Percentiles rank a stretch among this genome's conserved stretches.
These are phyloP conservation scores for Carcharodon carcharias DNA, from an alignment of 2,797 vertebrate species.

Conservation along the genomic window DNA sequence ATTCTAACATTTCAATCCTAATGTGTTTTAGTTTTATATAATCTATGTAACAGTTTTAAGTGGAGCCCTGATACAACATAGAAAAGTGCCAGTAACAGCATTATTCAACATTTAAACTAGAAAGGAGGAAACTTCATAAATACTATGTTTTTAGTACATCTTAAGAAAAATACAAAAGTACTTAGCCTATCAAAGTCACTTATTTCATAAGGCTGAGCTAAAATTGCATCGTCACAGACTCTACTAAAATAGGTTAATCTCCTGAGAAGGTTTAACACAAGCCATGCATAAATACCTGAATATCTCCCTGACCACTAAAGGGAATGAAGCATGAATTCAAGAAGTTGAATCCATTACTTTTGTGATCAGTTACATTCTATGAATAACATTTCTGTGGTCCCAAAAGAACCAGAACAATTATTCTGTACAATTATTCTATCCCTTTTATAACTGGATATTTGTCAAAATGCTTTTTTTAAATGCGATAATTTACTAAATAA, in stretches of 20 bases:
- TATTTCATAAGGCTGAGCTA: neutral
- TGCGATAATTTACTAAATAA: neutral
- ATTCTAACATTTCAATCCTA: neutral
- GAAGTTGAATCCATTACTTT: neutral
- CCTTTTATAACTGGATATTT: neutral
- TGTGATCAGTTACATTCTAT: neutral
- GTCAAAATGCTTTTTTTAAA: neutral
- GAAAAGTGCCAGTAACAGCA: neutral
- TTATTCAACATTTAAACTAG: neutral
- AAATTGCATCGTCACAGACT: neutral
- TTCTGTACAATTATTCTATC: neutral
- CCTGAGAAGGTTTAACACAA: neutral
- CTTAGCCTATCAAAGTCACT: neutral
- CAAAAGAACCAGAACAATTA: neutral
- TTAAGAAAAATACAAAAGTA: neutral
- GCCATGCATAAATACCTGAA: neutral
- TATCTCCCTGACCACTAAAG: neutral
- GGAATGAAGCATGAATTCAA: neutral
- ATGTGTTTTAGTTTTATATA: neutral
- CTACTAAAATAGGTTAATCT: neutral
- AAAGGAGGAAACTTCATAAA: neutral
- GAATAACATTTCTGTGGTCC: neutral
- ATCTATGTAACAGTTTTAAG: neutral
- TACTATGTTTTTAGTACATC: neutral
- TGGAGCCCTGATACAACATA: neutral